phyloP scores from a whole-genome alignment of 2,888 invertebrate species.

The Nycteola revayana region DNA sequence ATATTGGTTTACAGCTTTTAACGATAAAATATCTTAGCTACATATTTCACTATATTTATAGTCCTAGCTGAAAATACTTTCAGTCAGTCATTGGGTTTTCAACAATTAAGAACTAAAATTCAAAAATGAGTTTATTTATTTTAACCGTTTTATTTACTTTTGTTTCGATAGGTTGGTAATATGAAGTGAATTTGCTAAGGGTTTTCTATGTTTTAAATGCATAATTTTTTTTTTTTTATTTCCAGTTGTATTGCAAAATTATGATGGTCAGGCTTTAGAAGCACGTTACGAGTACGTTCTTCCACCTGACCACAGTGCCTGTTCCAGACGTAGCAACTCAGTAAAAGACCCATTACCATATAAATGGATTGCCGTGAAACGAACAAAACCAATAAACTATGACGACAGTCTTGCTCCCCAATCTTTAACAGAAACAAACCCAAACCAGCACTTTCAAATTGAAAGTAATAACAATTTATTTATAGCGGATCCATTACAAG shows the following conservation, averaged over 20 bases:
- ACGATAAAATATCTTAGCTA: conserved; percentile 48
- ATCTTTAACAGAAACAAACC: no score
- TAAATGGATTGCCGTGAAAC: conserved; percentile 14
- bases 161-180: conserved; percentile 19
- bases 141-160: conserved; percentile 20
- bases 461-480: no score
- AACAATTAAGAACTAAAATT: conserved; percentile 1
- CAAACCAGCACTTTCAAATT: no score
- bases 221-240: no score
- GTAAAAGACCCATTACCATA: conserved; percentile 9
- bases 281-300: neutral
- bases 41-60: conserved; percentile 25
- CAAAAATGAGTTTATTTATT: conserved; percentile 21
- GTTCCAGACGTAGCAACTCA: conserved; percentile 21
- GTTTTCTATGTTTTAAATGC: no score
- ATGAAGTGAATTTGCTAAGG: no score
- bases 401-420: neutral
- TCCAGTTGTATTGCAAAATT: conserved; percentile 20
- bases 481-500: no score
- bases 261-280: neutral
- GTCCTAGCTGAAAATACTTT: conserved; percentile 18
- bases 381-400: conserved; percentile 9
- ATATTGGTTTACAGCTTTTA: conserved; percentile 57
- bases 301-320: conserved; percentile 24
- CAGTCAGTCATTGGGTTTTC: conserved; percentile 9